These are phyloP conservation scores for Antheraea mylitta DNA, from an alignment of 1,140 invertebrate genomes.

Conservation along the genomic window DNA sequence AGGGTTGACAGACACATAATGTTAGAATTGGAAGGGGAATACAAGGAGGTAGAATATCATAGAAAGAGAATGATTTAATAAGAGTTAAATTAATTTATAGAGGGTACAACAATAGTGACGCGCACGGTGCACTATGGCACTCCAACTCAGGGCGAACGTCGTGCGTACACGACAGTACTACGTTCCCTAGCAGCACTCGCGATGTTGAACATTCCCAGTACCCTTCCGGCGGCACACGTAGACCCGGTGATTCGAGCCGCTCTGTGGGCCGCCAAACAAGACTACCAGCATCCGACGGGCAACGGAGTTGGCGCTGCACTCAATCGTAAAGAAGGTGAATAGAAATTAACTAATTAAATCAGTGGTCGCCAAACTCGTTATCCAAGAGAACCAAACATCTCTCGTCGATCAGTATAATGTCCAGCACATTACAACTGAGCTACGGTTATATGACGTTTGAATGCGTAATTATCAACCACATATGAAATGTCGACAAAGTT, in stretches of 20 bases:
- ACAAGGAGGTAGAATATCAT: no score
- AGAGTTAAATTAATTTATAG: slow-evolving; percentile 51
- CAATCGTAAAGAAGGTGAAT: slow-evolving; percentile 89
- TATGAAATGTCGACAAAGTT: no score
- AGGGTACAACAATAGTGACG: slow-evolving; percentile 97
- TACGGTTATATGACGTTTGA: no score
- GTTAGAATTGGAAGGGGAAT: no score
- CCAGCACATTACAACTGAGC: no score
- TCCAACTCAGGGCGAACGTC: slow-evolving; percentile 86
- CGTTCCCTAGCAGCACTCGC: slow-evolving; percentile 90
- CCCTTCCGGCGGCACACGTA: slow-evolving; percentile 82
- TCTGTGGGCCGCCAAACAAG: slow-evolving; percentile 89
- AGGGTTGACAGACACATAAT: no score
- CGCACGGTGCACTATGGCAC: slow-evolving; percentile 93
- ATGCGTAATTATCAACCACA: no score
- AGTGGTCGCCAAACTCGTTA: no score
- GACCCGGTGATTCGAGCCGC: slow-evolving; percentile 88
- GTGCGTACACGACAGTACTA: slow-evolving; percentile 94
- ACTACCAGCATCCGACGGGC: slow-evolving; percentile 93
- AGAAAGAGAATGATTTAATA: no score
- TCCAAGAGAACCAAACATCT: no score
- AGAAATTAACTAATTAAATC: neutral
- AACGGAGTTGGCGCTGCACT: slow-evolving; percentile 94
- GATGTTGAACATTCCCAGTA: slow-evolving; percentile 83
- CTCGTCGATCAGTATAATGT: no score